Percentiles rank a stretch among this genome's conserved stretches.
phyloP scores from a whole-genome alignment of 1,140 invertebrate genomes.

The Aphelenchoides avenae region DNA sequence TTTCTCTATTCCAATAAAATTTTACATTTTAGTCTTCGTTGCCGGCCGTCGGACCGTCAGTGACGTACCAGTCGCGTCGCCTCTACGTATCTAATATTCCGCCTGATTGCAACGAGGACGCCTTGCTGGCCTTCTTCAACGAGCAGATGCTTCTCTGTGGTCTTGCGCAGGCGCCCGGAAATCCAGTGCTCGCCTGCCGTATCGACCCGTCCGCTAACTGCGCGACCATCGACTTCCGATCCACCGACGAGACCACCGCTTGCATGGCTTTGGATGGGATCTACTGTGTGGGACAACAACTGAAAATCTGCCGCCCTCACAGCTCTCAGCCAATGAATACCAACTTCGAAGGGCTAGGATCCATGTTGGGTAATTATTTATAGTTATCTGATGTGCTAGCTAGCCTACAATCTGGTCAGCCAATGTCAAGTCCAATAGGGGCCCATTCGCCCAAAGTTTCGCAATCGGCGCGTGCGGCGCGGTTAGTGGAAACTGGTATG shows the following conservation, averaged over 20 bases:
- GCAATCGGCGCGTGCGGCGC: too few relatives aligned
- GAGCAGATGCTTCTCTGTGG: slow-evolving; percentile 98
- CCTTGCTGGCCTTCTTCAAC: slow-evolving; percentile 99
- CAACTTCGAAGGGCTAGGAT: slow-evolving; percentile 43
- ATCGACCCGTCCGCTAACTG: slow-evolving; percentile 99
- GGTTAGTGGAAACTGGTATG: too few relatives aligned
- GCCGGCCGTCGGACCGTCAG: slow-evolving; percentile 93
- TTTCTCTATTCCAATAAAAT: too few relatives aligned
- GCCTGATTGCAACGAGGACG: slow-evolving; percentile 91
- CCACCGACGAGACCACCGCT: slow-evolving; percentile 99
- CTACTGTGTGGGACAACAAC: slow-evolving; percentile 96
- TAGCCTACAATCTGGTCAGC: too few relatives aligned
- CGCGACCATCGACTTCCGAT: slow-evolving; percentile 93
- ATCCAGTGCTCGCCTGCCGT: slow-evolving; percentile 95
- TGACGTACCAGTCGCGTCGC: slow-evolving; percentile 87
- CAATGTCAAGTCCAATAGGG: too few relatives aligned
- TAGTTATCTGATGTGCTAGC: too few relatives aligned
- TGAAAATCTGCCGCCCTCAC: slow-evolving; percentile 94
- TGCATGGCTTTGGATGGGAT: slow-evolving; percentile 99
- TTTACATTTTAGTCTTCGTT: slow-evolving; percentile 77
- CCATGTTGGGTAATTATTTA: slow-evolving; percentile 81
- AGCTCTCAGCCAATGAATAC: slow-evolving; percentile 90
- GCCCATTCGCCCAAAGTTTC: too few relatives aligned
- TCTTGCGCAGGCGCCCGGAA: slow-evolving; percentile 94
- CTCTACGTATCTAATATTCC: slow-evolving; percentile 99